Percentiles rank a stretch among this genome's conserved stretches.
Conservation (phyloP, 2,888 invertebrate genomes). For the Chrysomela aeneicollis region DNA sequence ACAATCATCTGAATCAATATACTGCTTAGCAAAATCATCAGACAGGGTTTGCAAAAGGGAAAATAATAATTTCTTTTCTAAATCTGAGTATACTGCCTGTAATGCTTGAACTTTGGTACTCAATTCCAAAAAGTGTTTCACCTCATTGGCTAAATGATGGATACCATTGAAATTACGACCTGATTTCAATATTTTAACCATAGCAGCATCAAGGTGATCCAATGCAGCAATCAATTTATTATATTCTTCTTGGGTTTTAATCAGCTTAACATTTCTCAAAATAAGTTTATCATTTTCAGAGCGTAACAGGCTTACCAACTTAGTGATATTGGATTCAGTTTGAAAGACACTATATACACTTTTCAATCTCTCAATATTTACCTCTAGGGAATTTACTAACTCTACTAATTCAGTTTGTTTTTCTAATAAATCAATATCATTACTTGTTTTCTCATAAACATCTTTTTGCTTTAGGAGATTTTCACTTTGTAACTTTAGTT, state of each 20-base stretch:
- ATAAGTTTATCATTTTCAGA: constrained; percentile 24
- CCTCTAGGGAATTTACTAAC: constrained; percentile 21
- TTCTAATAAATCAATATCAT: constrained; percentile 18
- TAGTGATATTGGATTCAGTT: constrained; percentile 7
- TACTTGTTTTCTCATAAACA: constrained; percentile 15
- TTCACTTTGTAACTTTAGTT: constrained; percentile 21
- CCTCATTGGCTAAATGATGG: constrained; percentile 20
- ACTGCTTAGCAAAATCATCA: constrained; percentile 25
- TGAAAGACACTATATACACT: constrained; percentile 13
- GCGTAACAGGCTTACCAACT: constrained; percentile 8
- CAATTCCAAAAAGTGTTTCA: constrained; percentile 5
- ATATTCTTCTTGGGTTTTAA: constrained; percentile 26
- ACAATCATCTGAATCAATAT: constrained; percentile 1
- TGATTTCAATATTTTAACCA: constrained; percentile 25
- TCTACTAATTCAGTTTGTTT: constrained; percentile 18
- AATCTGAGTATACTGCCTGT: constrained; percentile 10
- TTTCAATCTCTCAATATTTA: constrained; percentile 13
- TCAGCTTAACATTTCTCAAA: constrained; percentile 20
- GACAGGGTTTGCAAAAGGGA: constrained; percentile 19
- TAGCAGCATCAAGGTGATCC: background rate
- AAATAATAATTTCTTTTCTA: constrained; percentile 17
- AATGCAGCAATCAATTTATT: constrained; percentile 19
- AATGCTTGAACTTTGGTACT: constrained; percentile 2
- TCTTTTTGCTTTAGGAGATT: constrained; percentile 20
- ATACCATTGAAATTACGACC: constrained; percentile 26